phyloP scores from a whole-genome alignment of 2,113 vertebrate genomes.

The Fregetta grallaria region DNA sequence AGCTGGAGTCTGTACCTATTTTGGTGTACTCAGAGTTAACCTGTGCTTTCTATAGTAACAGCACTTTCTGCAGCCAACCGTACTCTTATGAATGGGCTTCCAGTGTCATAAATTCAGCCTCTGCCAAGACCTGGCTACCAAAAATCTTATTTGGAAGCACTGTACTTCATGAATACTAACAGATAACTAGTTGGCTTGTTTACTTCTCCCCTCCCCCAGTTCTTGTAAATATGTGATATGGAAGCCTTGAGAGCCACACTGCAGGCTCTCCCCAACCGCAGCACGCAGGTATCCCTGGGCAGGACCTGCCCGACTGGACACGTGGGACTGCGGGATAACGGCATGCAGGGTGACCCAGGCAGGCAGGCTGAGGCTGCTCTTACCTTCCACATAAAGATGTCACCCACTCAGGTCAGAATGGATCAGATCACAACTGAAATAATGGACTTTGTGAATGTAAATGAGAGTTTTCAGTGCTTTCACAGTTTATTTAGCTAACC shows the following conservation, averaged over 20 bases:
- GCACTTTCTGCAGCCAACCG: background rate
- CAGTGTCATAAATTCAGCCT: background rate
- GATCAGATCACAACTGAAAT: background rate
- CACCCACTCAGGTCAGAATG: background rate
- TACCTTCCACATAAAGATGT: background rate
- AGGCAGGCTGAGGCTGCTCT: background rate
- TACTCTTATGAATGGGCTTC: background rate
- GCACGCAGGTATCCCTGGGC: accelerated
- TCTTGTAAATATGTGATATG: background rate
- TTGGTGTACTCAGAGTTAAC: background rate
- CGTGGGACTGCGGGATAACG: accelerated
- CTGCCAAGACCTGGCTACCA: background rate
- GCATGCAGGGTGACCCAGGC: background rate
- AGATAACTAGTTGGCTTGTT: background rate
- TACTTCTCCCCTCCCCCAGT: background rate
- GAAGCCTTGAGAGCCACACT: background rate
- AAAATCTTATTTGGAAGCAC: background rate
- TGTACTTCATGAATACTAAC: background rate
- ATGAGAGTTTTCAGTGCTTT: background rate
- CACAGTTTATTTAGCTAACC: background rate
- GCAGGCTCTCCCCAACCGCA: accelerated
- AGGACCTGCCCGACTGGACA: background rate
- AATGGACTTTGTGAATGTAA: background rate
- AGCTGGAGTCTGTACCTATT: background rate
- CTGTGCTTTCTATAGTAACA: background rate